Conservation (phyloP, 2,797 vertebrate genomes). For the Mormyrus proboscirostris region DNA sequence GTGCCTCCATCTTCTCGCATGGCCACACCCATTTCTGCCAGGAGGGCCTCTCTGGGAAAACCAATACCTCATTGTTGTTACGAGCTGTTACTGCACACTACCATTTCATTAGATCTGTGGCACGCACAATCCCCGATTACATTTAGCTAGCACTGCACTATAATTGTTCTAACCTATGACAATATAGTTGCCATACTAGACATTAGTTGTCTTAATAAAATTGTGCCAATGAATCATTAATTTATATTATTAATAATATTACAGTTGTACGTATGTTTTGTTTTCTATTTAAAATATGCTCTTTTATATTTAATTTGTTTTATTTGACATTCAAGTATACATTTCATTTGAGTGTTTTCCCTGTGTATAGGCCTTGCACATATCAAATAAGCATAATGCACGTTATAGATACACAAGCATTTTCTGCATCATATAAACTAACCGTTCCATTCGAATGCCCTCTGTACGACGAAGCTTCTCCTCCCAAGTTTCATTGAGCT, state of each 20-base stretch:
- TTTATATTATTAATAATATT: neutral
- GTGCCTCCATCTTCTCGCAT: constrained; percentile 97
- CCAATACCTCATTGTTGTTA: neutral
- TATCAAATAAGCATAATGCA: neutral
- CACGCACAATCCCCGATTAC: neutral
- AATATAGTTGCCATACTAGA: neutral
- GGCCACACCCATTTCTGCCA: constrained; percentile 97
- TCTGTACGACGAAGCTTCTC: constrained; percentile 93
- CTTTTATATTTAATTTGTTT: neutral
- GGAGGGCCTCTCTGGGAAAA: constrained; percentile 79
- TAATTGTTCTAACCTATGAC: neutral
- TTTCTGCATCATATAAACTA: neutral
- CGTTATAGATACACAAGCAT: neutral
- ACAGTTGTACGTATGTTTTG: neutral
- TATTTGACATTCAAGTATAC: neutral
- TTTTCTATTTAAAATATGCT: neutral
- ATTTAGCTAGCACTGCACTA: neutral
- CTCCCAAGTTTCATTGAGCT: constrained; percentile 97
- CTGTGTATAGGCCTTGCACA: neutral
- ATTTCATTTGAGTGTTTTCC: neutral
- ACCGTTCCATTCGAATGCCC: constrained; percentile 92
- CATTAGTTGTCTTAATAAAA: neutral
- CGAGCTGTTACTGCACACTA: neutral
- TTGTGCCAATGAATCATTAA: neutral
- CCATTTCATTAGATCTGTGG: neutral